These are phyloP conservation scores for Kobus ellipsiprymnus DNA, from an alignment of 2,113 vertebrate species.

Conservation along the genomic window DNA sequence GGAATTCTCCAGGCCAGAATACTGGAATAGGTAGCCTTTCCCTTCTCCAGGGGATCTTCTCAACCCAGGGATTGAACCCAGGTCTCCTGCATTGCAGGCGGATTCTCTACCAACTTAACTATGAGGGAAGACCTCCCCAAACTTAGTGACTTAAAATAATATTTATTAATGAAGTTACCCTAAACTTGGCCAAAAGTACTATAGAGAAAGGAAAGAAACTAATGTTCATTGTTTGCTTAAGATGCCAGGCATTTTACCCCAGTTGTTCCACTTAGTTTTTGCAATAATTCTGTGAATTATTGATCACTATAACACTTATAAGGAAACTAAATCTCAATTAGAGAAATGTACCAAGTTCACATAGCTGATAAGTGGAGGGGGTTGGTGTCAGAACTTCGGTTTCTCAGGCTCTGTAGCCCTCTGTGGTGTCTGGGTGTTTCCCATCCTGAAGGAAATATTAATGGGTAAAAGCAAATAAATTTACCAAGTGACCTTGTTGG, in stretches of 20 bases:
- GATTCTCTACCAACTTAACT: background rate
- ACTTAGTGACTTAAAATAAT: background rate
- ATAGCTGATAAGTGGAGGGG: no score
- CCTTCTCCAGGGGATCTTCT: background rate
- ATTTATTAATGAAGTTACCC: background rate
- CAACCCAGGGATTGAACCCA: fast-evolving
- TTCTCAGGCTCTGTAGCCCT: background rate
- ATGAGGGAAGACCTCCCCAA: background rate
- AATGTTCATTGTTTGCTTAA: background rate
- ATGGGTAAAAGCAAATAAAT: background rate
- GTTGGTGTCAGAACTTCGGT: background rate
- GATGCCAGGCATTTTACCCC: background rate
- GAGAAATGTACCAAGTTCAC: background rate
- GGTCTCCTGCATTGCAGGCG: background rate
- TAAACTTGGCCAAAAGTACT: background rate
- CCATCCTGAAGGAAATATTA: background rate
- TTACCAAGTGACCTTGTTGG: background rate
- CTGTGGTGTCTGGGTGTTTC: background rate
- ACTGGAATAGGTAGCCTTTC: background rate
- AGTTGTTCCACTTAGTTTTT: background rate
- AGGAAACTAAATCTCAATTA: background rate
- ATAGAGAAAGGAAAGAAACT: background rate
- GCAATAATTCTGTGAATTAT: background rate
- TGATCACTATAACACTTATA: background rate
- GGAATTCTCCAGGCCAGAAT: background rate